These are phyloP conservation scores for Hesperophylax magnus DNA, from an alignment of 1,140 invertebrate genomes.

Conservation along the genomic window DNA sequence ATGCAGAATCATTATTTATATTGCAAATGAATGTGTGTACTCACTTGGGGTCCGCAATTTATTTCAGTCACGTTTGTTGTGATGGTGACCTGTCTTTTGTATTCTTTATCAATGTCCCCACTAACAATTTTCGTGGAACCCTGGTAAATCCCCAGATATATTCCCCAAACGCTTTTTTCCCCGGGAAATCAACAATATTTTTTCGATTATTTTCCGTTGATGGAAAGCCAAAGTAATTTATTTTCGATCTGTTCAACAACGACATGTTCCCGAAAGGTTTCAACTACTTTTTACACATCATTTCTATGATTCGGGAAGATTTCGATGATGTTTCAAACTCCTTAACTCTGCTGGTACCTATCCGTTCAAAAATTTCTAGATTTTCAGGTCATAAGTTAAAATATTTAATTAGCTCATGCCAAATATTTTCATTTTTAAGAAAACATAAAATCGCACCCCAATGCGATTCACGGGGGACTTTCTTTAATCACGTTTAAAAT, in stretches of 20 bases:
- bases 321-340: neutral
- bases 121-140: conserved; percentile 31
- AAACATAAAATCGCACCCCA: too few relatives aligned
- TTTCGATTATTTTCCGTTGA: conserved; percentile 51
- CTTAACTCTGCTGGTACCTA: neutral
- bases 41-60: too few relatives aligned
- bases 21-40: too few relatives aligned
- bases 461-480: neutral
- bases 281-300: conserved; percentile 41
- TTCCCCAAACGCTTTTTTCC: conserved; percentile 37
- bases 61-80: too few relatives aligned
- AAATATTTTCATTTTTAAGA: too few relatives aligned
- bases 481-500: neutral
- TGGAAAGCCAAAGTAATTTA: conserved; percentile 48
- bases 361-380: too few relatives aligned
- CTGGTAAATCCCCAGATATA: conserved; percentile 48
- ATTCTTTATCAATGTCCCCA: too few relatives aligned
- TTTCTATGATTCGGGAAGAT: conserved; percentile 20
- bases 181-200: conserved; percentile 54
- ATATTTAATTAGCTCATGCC: too few relatives aligned
- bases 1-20: too few relatives aligned
- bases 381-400: too few relatives aligned
- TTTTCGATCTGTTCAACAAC: conserved; percentile 49
- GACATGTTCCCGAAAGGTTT: conserved; percentile 39
- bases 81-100: too few relatives aligned